Evolutionary conservation across 2,888 invertebrate species (phyloP).

Genomic region (Volucella bombylans): DNA sequence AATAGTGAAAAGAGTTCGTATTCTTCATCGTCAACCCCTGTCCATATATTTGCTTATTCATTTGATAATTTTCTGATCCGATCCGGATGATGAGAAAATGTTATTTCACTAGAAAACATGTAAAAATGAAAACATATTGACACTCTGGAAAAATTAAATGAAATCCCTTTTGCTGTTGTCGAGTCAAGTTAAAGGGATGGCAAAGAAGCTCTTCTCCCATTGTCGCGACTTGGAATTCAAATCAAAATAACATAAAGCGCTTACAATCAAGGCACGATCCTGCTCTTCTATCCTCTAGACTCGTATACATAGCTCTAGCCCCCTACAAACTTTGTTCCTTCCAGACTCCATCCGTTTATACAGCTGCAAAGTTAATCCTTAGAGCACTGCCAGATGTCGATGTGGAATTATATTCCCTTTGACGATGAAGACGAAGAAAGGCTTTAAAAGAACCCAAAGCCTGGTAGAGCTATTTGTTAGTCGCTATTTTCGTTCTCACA

Average conservation of each 20-base stretch:
- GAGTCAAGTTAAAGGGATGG: constrained; percentile 50
- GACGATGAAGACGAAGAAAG: constrained; percentile 27
- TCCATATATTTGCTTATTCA: not conserved
- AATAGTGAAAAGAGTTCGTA: constrained; percentile 2
- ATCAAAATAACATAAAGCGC: constrained; percentile 66
- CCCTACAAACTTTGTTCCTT: too few species aligned
- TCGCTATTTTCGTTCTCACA: constrained; percentile 49
- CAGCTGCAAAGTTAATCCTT: too few species aligned
- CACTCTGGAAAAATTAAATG: constrained; percentile 47
- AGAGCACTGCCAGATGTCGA: constrained; percentile 56
- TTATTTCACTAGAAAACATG: not conserved
- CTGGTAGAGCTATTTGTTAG: constrained; percentile 13
- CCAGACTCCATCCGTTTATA: too few species aligned
- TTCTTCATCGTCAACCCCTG: not conserved
- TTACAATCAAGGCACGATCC: constrained; percentile 12
- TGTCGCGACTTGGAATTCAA: constrained; percentile 58
- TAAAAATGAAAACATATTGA: constrained; percentile 35
- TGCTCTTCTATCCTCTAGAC: constrained; percentile 10
- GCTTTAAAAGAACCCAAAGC: constrained; percentile 1
- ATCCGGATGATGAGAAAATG: not conserved
- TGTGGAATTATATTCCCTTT: constrained; percentile 59
- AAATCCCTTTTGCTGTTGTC: constrained; percentile 39
- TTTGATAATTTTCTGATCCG: not conserved
- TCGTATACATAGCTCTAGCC: too few species aligned
- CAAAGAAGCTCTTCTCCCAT: not conserved